A percentile compares a stretch with the other conserved stretches of the same genome.
Conservation (phyloP, 2,797 vertebrate species). For the Crocodylus rhombifer region DNA sequence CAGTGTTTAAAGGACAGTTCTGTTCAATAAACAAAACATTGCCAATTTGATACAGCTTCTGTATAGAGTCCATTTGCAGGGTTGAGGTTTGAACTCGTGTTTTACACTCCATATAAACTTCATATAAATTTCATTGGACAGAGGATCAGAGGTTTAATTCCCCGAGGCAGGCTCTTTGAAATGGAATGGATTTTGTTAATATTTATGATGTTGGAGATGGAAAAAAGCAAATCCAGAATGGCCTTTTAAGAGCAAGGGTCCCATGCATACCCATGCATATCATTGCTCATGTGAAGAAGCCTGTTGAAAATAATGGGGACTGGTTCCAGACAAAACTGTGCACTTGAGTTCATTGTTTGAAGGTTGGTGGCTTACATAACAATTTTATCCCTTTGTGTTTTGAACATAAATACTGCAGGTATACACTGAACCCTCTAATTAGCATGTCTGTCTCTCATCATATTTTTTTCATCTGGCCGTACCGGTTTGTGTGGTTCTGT, state of each 20-base stretch:
- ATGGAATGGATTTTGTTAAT: not conserved
- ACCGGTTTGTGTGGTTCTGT: not conserved
- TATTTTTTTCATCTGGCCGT: not conserved
- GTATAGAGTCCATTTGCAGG: not conserved
- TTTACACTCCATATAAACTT: not conserved
- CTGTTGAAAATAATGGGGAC: not conserved
- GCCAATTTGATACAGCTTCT: not conserved
- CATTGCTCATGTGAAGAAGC: not conserved
- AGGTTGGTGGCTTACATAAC: not conserved
- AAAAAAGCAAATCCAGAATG: not conserved
- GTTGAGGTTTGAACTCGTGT: not conserved
- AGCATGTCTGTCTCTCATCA: not conserved
- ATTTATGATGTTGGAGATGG: not conserved
- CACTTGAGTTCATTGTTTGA: not conserved
- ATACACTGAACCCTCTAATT: not conserved
- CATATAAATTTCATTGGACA: not conserved
- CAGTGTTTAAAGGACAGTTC: not conserved
- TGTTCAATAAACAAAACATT: not conserved
- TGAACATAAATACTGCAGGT: not conserved
- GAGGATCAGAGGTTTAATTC: not conserved
- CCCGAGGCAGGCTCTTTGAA: not conserved
- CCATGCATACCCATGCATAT: rapidly evolving
- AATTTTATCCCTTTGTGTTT: not conserved
- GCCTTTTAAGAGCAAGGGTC: not conserved
- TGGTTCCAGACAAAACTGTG: not conserved